Conservation (phyloP, 1,140 invertebrate genomes). For the Drosophila neocordata region DNA sequence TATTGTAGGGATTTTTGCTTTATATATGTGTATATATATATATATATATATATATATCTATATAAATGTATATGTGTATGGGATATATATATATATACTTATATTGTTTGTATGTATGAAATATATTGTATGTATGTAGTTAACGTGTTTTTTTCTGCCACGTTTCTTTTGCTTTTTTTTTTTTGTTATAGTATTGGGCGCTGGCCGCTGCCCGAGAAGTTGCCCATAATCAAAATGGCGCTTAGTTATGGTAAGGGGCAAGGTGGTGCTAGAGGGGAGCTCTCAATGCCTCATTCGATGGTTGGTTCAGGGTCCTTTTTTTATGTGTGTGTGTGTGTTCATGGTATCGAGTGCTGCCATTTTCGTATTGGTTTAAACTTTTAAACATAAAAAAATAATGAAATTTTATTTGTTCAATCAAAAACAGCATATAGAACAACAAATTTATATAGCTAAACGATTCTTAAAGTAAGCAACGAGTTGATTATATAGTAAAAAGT, state of each 20-base stretch:
- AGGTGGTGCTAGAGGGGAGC: not conserved
- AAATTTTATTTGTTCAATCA: not conserved
- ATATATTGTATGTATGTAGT: conserved; percentile 34
- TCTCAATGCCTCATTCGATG: conserved; percentile 16
- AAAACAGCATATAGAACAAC: not conserved
- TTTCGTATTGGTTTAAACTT: conserved; percentile 53
- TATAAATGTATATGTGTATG: conserved; percentile 28
- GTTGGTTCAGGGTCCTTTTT: not conserved
- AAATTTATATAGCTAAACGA: too few species aligned
- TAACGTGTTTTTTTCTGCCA: conserved; percentile 16
- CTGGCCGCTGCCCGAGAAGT: conserved; percentile 44
- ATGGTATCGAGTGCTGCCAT: conserved; percentile 47
- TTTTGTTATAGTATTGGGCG: conserved; percentile 50
- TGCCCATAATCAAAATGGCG: conserved; percentile 11
- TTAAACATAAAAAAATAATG: not conserved
- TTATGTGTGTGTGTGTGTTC: conserved; percentile 30
- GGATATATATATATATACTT: conserved; percentile 28
- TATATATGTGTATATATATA: conserved; percentile 43
- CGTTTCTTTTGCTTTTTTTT: not conserved
- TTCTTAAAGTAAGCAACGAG: too few species aligned
- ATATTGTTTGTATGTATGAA: conserved; percentile 29
- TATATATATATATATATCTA: conserved; percentile 35
- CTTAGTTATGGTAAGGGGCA: not conserved
- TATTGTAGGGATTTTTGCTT: conserved; percentile 73
- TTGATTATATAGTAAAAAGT: too few species aligned